Conservation (phyloP, 92 coral and sea anemone genomes). For the Desmophyllum pertusum region DNA sequence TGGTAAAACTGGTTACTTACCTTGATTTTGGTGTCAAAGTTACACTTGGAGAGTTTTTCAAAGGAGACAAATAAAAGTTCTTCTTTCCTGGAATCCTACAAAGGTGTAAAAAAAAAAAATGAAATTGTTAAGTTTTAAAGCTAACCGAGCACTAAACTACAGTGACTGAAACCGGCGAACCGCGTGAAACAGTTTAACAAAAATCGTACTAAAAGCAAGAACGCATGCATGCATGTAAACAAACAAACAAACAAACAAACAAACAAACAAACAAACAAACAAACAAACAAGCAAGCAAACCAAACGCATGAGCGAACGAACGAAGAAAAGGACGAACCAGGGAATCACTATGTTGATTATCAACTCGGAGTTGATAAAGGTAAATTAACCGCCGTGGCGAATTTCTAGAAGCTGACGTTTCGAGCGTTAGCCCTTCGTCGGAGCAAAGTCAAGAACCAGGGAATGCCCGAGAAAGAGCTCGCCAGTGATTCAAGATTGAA, state of each 20-base stretch:
- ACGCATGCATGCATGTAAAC: not conserved
- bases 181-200: too few species aligned
- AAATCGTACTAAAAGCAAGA: not conserved
- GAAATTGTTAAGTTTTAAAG: too few species aligned
- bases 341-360: too few species aligned
- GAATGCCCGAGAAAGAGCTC: too few species aligned
- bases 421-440: too few species aligned
- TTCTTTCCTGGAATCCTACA: conserved; percentile 31
- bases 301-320: not conserved
- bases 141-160: too few species aligned
- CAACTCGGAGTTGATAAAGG: too few species aligned
- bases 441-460: too few species aligned
- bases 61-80: conserved; percentile 43
- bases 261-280: not conserved
- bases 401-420: too few species aligned
- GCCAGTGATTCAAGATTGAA: too few species aligned
- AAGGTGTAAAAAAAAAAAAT: not conserved
- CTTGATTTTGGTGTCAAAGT: conserved; percentile 42
- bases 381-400: too few species aligned
- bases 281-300: not conserved
- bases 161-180: too few species aligned
- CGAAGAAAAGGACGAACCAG: not conserved
- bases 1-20: conserved; percentile 5
- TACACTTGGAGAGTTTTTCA: conserved; percentile 35
- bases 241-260: not conserved